Evolutionary conservation across 1,140 invertebrate genomes (phyloP), one percentile per base, ranked within the genome.

Genomic region (Mercenaria mercenaria): DNA sequence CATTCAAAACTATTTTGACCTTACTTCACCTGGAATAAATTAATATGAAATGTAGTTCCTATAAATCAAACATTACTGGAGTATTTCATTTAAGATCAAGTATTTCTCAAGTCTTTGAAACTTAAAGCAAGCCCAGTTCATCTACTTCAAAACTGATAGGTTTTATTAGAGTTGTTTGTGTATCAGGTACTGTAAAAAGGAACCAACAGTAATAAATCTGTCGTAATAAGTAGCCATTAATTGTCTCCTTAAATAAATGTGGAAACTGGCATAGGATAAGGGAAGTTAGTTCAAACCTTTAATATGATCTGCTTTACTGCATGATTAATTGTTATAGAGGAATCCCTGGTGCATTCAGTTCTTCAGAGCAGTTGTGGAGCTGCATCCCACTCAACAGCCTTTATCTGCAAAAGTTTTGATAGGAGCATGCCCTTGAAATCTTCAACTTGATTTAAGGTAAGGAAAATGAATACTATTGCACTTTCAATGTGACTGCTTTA

Each of bases 211-310:
- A 74, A 74, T 74, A 74, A 74, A 41, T 39, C 20, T 26, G 43
- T 74, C 69, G 43, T 74, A 74, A 74, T 43, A 41, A 11, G 20
- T 43, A 29, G 69, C 69, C 37, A 74, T 41, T 74, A 41, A 74
- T 74, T 74, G 69, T 74, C 69, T 74, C 34, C 34, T 74, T 74
- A 74, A 74, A 74, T 74, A 15, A 2, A 74, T 43, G 23, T 74
- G 69, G 43, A 74, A 41, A n/a, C 56, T 13, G 56, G 18, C 56
- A 61, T 8, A 61, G 23, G 56, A 23, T 20, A 23, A 61, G 56
- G 10, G 56, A 61, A 61, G 23, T 26, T 13, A 6, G 56, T 61
- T 26, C 18, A 61, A n/a, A 61, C 10, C 56, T 61, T 61, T 23
- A 61, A 61, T 61, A n/a, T n/a, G n/a, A n/a, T n/a, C n/a, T n/a